phyloP scores from a whole-genome alignment of 2,113 vertebrate species.

The Lonchura striata region DNA sequence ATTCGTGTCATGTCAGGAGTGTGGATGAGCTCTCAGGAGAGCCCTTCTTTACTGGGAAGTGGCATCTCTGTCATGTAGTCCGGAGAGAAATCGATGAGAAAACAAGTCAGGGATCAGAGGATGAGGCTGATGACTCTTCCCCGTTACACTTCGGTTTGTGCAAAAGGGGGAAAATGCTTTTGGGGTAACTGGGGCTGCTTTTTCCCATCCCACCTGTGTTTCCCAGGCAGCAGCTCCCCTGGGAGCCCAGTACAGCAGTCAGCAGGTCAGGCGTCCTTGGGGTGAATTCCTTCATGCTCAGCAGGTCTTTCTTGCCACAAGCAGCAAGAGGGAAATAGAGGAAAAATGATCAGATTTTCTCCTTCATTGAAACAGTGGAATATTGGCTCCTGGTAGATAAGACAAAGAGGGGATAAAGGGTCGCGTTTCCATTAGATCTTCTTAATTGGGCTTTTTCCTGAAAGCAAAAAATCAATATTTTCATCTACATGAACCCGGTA shows the following conservation, averaged over 20 bases:
- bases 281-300: neutral
- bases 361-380: neutral
- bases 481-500: neutral
- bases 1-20: neutral
- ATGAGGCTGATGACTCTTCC: neutral
- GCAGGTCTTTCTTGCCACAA: neutral
- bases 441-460: conserved; percentile 44
- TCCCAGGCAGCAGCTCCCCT: neutral
- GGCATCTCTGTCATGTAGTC: conserved; percentile 4
- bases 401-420: neutral
- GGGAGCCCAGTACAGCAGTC: fast-evolving
- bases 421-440: neutral
- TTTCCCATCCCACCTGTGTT: neutral
- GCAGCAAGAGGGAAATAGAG: neutral
- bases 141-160: neutral
- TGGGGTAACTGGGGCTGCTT: neutral
- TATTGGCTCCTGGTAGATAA: neutral
- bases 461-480: conserved; percentile 35
- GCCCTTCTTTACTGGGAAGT: conserved; percentile 12
- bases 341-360: conserved; percentile 5
- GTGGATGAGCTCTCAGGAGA: conserved; percentile 13
- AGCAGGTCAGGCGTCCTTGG: neutral
- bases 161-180: neutral
- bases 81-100: conserved; percentile 4
- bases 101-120: neutral